Evolutionary conservation across 2,888 invertebrate species (phyloP).

Genomic region (Caenorhabditis auriculariae): DNA sequence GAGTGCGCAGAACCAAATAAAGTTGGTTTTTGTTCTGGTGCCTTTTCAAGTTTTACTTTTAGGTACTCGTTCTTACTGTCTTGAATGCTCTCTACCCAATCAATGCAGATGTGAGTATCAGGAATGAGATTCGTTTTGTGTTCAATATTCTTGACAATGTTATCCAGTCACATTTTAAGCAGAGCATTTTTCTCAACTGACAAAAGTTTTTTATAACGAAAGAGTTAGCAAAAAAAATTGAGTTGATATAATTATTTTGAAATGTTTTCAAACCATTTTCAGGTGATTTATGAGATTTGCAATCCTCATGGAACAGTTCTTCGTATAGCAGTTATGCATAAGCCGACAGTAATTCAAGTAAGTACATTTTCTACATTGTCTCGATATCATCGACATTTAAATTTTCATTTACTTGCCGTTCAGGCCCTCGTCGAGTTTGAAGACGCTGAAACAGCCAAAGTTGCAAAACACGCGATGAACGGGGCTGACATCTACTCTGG

Average conservation of each 20-base stretch:
- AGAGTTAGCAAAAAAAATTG: no score
- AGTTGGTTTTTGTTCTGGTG: no score
- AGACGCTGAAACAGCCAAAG: slow-evolving; percentile 84
- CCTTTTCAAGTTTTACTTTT: no score
- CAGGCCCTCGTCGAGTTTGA: slow-evolving; percentile 73
- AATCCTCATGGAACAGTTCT: slow-evolving; percentile 90
- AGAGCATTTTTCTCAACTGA: no score
- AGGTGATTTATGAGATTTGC: slow-evolving; percentile 96
- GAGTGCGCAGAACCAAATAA: slow-evolving; percentile 82
- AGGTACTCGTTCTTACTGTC: slow-evolving; percentile 93
- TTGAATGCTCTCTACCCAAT: slow-evolving; percentile 98
- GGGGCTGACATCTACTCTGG: slow-evolving; percentile 99
- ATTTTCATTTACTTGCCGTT: not conserved
- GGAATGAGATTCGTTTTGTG: no score
- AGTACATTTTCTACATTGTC: not conserved
- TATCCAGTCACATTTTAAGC: no score
- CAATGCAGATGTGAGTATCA: slow-evolving; percentile 73
- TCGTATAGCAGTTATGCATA: slow-evolving; percentile 81
- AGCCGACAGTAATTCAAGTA: slow-evolving; percentile 32
- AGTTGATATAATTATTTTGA: no score
- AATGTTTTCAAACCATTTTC: not conserved
- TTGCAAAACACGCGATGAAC: slow-evolving; percentile 90
- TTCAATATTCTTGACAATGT: not conserved
- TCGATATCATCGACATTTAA: not conserved
- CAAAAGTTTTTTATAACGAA: no score